Evolutionary conservation across 2,797 vertebrate genomes (phyloP), one percentile per base, ranked within the genome.

Genomic region (Spizella passerina): DNA sequence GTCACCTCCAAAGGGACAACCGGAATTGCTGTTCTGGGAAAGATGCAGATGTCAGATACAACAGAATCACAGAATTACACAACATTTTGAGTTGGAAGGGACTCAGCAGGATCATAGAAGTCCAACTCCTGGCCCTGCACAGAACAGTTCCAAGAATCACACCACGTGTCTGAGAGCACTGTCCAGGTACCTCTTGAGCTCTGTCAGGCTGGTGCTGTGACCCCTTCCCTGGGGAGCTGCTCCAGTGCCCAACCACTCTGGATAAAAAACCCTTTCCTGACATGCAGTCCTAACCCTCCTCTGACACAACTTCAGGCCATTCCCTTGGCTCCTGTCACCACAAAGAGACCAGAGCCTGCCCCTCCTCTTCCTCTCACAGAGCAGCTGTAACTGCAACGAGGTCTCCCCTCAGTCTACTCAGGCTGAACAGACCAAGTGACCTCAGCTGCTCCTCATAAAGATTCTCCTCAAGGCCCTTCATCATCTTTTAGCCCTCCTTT

Each of bases 381-480:
- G 39, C 73, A 60, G 30, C 0, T 73, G 30, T 14, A 34, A 10
- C 34, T 47, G 34, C 30, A 47, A 0, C 23, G 53, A 41, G 21
- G 6, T 66, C 3, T 60, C 21, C 5, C 8, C 18, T 66, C 60
- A 53, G 17, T 16, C 39, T 53, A 21, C 46, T 59, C 52, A 52
- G 52, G 39, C 32, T 66, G 44, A 73, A 8, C 24, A 80, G 24
- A 39, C 10, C 24, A 20, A 53, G 60, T 16, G 46, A 26, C 18
- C 21, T 53, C 53, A 66, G 12, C 18, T 0, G 0, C 21, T 12
- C 32, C 39, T 53, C 59, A 52, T 2, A 52, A 0, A 0, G 12
- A 3, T 66, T 53, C 30, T 3, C 14, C 23, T 52, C 59, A 34
- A 50, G 38, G 24, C 4, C 14, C 46, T 52, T 41, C 7, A 11